Evolutionary conservation across 2,797 vertebrate species (phyloP).

Genomic region (Hippoglossus hippoglossus): DNA sequence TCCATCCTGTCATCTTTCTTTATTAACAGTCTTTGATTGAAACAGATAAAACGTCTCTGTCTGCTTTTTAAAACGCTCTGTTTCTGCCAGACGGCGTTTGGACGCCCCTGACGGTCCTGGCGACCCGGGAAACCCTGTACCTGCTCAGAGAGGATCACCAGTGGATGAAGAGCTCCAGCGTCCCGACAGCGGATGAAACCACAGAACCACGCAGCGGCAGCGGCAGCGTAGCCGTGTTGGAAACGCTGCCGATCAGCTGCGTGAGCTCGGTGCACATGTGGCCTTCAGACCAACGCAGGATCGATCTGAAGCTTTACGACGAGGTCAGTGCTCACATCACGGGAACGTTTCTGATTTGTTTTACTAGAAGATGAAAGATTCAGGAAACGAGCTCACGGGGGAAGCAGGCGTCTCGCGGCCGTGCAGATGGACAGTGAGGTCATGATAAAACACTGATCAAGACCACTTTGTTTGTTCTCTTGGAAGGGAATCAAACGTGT

Average conservation of each 20-base stretch:
- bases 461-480: background rate
- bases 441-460: background rate
- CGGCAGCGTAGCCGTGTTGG: constrained; percentile 72
- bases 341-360: too few relatives aligned
- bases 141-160: constrained; percentile 91
- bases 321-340: constrained; percentile 81
- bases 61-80: background rate
- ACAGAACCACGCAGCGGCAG: constrained; percentile 53
- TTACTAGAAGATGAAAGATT: too few relatives aligned
- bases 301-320: constrained; percentile 92
- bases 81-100: constrained; percentile 79
- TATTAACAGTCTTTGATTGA: too few relatives aligned
- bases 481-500: background rate
- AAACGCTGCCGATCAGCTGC: constrained; percentile 92
- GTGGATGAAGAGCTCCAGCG: constrained; percentile 77
- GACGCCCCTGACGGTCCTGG: constrained; percentile 89
- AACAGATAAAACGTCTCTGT: too few relatives aligned
- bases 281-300: constrained; percentile 80
- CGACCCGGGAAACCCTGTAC: constrained; percentile 89
- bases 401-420: background rate
- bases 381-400: background rate
- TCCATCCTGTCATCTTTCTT: too few relatives aligned
- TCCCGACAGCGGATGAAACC: constrained; percentile 33
- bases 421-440: background rate
- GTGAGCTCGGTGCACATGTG: constrained; percentile 91